These are phyloP conservation scores for Mormyrus hasselquistii DNA, from an alignment of 2,797 vertebrate genomes.

Conservation along the genomic window DNA sequence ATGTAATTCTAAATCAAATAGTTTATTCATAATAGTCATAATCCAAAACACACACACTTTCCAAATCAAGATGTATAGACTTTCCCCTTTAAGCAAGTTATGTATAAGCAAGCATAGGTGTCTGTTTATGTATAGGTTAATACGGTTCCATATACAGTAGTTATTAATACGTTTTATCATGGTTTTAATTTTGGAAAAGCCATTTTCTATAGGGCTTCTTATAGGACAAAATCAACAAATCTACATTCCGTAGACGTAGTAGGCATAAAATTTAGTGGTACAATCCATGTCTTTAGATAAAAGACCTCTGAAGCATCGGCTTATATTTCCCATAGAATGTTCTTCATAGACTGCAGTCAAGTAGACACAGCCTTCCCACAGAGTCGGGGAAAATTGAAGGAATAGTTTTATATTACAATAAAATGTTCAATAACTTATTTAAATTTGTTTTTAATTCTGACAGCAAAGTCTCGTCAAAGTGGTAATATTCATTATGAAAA, in stretches of 20 bases:
- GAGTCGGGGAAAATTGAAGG: background rate
- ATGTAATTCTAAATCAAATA: background rate
- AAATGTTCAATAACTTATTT: background rate
- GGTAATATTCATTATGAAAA: conserved; percentile 9
- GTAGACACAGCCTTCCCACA: background rate
- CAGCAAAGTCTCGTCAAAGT: background rate
- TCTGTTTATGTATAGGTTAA: background rate
- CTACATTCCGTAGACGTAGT: background rate
- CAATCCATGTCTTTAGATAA: background rate
- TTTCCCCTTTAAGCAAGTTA: background rate
- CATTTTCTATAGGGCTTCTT: background rate
- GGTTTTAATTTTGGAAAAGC: background rate
- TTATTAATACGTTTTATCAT: background rate
- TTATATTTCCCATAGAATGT: background rate
- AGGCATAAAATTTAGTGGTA: background rate
- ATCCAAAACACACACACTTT: background rate
- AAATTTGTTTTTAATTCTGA: background rate
- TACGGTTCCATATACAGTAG: background rate
- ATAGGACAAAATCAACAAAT: background rate
- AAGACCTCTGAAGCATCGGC: background rate
- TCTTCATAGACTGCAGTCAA: background rate
- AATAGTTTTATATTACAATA: background rate
- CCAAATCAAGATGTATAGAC: background rate
- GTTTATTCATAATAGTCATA: background rate
- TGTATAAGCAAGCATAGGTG: background rate